phyloP scores from a whole-genome alignment of 2,888 invertebrate genomes.

The Synergus japonicus region DNA sequence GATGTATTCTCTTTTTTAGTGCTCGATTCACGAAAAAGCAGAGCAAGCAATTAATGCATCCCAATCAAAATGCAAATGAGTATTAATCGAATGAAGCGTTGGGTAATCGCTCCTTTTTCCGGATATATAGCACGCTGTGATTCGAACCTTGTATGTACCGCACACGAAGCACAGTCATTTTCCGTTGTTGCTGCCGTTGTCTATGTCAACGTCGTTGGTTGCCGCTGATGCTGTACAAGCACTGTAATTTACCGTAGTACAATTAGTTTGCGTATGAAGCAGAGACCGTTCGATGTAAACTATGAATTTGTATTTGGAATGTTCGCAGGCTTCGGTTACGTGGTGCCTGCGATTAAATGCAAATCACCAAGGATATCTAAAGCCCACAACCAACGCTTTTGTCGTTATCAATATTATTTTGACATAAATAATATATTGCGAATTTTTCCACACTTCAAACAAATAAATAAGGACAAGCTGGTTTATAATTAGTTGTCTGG shows the following conservation, averaged over 20 bases:
- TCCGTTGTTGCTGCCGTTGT: conserved; percentile 28
- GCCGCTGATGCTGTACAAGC: conserved; percentile 62
- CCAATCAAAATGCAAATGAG: conserved; percentile 66
- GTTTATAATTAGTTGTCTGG: too few species aligned
- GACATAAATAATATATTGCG: too few species aligned
- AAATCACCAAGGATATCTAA: neutral
- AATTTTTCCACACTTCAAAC: too few species aligned
- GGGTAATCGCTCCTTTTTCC: conserved; percentile 52
- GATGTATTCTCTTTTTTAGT: conserved; percentile 13
- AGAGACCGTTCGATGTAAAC: conserved; percentile 64
- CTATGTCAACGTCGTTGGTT: conserved; percentile 57
- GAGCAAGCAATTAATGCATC: conserved; percentile 39
- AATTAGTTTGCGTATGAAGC: conserved; percentile 69
- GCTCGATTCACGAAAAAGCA: conserved; percentile 26
- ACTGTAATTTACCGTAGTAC: conserved; percentile 67
- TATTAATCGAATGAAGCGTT: conserved; percentile 60
- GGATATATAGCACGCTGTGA: conserved; percentile 28
- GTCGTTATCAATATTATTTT: too few species aligned
- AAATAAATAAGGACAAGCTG: too few species aligned
- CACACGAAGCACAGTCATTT: conserved; percentile 29
- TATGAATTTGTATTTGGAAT: conserved; percentile 42
- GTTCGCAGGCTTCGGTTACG: neutral
- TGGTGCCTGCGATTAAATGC: neutral
- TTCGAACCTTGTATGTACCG: conserved; percentile 35
- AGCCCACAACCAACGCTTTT: neutral